Conservation (phyloP, 2,113 vertebrate genomes). For the Chlamydotis undulata region DNA sequence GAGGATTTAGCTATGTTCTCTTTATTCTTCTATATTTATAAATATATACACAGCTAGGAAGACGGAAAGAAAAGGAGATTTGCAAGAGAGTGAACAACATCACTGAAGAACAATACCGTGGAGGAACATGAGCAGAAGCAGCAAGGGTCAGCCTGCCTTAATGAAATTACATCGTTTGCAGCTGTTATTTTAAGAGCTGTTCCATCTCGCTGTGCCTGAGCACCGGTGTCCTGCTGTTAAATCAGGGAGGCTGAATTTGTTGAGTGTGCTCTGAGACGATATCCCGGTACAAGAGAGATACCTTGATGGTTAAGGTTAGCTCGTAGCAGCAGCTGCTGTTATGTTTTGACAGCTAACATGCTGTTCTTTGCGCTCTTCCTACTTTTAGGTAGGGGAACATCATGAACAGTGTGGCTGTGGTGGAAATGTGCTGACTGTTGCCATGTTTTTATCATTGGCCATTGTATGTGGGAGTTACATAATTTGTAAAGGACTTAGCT, state of each 20-base stretch:
- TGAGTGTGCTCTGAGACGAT: background rate
- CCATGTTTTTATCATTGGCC: background rate
- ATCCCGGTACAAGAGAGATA: background rate
- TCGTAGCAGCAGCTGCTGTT: background rate
- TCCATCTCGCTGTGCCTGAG: background rate
- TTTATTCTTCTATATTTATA: background rate
- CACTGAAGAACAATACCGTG: background rate
- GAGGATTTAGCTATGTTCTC: background rate
- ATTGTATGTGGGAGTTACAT: accelerated
- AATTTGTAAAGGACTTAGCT: background rate
- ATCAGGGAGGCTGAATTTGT: background rate
- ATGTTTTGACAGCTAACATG: background rate
- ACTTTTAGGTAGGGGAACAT: background rate
- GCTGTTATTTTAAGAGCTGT: constrained; percentile 5
- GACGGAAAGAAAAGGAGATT: background rate
- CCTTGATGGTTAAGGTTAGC: background rate
- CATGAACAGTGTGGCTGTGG: accelerated
- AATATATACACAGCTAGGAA: background rate
- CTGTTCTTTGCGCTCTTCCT: background rate
- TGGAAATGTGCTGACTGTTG: background rate
- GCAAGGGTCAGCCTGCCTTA: constrained; percentile 34
- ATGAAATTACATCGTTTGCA: constrained; percentile 22
- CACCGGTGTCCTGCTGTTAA: background rate
- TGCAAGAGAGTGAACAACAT: background rate
- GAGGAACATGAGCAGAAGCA: background rate